Evolutionary conservation across 2,797 vertebrate species (phyloP).

Genomic region (Tapera naevia): DNA sequence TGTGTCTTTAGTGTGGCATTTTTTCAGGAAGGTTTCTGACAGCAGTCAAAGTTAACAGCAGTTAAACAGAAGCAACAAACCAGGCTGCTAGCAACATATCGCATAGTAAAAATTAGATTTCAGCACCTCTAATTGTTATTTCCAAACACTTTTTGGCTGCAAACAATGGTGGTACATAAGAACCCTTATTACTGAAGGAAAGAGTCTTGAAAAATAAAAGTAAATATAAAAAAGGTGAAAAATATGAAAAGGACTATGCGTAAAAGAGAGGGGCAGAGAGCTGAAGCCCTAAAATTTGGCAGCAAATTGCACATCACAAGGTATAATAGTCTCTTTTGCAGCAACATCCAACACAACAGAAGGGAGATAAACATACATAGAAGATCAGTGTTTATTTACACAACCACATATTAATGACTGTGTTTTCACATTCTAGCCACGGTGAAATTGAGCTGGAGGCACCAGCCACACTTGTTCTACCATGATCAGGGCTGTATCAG

Average conservation of each 20-base stretch:
- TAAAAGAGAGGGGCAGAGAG: not conserved
- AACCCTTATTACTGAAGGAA: not conserved
- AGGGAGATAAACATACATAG: not conserved
- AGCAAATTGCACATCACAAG: not conserved
- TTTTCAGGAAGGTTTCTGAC: not conserved
- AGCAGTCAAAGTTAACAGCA: not conserved
- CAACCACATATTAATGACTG: not conserved
- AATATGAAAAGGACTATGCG: not conserved
- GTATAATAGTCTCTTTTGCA: not conserved
- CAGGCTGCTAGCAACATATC: not conserved
- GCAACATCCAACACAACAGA: not conserved
- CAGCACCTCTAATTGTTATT: not conserved
- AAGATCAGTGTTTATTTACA: slow-evolving; percentile 15
- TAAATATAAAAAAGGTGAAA: not conserved
- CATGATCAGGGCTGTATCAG: not conserved
- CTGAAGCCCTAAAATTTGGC: not conserved
- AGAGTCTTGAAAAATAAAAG: not conserved
- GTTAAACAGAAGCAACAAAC: not conserved
- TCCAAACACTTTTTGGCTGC: not conserved
- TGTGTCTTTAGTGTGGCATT: not conserved
- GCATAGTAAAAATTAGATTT: not conserved
- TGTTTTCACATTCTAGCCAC: slow-evolving; percentile 30
- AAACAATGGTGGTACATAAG: not conserved
- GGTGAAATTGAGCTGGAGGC: slow-evolving; percentile 4
- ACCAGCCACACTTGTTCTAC: not conserved